Percentiles rank a stretch among this genome's conserved stretches.
Evolutionary conservation across 2,113 vertebrate genomes (phyloP).

Genomic region (Azemiops feae): DNA sequence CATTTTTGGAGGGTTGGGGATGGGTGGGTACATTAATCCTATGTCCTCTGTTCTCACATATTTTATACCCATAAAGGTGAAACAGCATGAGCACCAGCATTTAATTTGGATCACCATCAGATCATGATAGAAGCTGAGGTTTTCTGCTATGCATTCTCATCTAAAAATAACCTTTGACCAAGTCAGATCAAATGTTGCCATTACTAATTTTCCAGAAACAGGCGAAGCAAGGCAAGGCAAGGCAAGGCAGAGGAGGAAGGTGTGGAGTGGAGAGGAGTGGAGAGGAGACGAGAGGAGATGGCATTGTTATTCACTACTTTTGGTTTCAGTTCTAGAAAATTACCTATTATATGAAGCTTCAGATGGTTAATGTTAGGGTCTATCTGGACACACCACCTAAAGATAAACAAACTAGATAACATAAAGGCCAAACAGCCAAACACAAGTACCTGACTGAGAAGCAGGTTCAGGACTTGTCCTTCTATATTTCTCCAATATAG

Average conservation of each 20-base stretch:
- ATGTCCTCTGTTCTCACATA: too few species aligned
- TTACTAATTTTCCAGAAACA: neutral
- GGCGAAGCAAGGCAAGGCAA: neutral
- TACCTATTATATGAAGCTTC: neutral
- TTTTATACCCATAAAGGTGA: neutral
- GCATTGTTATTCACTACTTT: neutral
- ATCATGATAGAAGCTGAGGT: neutral
- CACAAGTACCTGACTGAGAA: neutral
- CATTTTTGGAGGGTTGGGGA: neutral
- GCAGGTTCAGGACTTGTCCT: neutral
- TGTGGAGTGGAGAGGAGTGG: too few species aligned
- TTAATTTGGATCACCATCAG: neutral
- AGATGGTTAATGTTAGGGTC: neutral
- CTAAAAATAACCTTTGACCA: neutral
- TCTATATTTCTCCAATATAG: neutral
- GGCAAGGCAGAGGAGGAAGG: too few species aligned
- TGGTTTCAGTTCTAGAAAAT: neutral
- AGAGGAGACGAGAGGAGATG: neutral
- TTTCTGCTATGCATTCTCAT: neutral
- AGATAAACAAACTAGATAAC: neutral
- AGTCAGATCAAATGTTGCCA: neutral
- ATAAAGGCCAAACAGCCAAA: neutral
- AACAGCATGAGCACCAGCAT: neutral
- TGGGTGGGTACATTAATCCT: neutral
- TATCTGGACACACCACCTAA: neutral